These are phyloP conservation scores for Trachelus tabidus DNA, from an alignment of 2,888 invertebrate genomes.

Conservation along the genomic window DNA sequence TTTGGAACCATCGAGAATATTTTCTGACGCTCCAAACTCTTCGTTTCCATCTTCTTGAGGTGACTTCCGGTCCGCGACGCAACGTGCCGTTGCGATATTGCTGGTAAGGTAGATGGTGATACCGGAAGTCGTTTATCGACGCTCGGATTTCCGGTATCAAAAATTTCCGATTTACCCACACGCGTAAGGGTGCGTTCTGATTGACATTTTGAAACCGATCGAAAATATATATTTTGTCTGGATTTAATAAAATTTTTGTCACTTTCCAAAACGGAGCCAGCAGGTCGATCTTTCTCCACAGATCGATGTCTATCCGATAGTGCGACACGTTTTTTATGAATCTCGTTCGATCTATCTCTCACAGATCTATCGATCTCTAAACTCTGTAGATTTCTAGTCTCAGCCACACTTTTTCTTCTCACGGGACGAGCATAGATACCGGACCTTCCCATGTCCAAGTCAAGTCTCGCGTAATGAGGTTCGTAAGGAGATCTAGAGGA, in stretches of 20 bases:
- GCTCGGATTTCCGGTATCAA: slow-evolving; percentile 32
- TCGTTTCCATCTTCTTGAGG: neutral
- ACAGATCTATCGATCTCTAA: neutral
- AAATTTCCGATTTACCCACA: neutral
- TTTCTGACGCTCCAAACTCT: slow-evolving; percentile 19
- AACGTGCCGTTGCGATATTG: neutral
- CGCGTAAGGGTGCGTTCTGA: neutral
- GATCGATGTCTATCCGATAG: neutral
- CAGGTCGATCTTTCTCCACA: neutral
- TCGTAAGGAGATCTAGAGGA: neutral
- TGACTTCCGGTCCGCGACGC: neutral
- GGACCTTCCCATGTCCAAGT: neutral
- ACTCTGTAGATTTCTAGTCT: neutral
- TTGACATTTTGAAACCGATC: neutral
- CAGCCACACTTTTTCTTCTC: neutral
- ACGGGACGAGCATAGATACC: neutral
- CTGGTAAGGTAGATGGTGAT: neutral
- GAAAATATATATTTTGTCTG: neutral
- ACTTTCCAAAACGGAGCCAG: neutral
- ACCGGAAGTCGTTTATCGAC: slow-evolving; percentile 31
- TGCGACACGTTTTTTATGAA: neutral
- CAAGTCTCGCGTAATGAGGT: neutral
- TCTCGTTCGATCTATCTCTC: neutral
- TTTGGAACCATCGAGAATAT: slow-evolving; percentile 20
- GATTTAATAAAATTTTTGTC: neutral